Percentiles rank a stretch among this genome's conserved stretches.
Evolutionary conservation across 2,797 vertebrate genomes (phyloP).

Genomic region (Acanthurus lineatus): DNA sequence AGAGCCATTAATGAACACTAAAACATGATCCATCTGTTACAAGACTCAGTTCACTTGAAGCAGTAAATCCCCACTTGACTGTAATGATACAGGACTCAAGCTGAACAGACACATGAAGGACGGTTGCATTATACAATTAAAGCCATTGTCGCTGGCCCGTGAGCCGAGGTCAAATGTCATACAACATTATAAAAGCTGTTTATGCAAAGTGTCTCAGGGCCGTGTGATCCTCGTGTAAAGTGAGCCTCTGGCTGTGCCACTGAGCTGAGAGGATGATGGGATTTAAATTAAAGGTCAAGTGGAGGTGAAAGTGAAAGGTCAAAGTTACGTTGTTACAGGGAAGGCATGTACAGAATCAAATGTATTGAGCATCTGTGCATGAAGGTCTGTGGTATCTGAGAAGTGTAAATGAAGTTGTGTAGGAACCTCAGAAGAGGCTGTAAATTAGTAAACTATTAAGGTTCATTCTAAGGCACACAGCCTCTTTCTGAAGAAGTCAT

Average conservation of each 20-base stretch:
- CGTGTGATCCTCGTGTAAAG: conserved; percentile 3
- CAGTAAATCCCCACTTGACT: not conserved
- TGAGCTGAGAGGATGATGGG: conserved; percentile 15
- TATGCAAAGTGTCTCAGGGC: not conserved
- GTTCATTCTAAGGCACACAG: too few species aligned
- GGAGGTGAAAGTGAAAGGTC: conserved; percentile 14
- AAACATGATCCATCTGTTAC: not conserved
- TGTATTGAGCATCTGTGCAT: not conserved
- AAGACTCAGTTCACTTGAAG: not conserved
- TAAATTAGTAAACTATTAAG: not conserved
- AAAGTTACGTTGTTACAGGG: conserved; percentile 11
- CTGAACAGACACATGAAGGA: not conserved
- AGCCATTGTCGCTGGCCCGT: not conserved
- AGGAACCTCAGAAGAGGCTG: not conserved
- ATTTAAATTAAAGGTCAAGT: conserved; percentile 40
- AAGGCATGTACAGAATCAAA: conserved; percentile 20
- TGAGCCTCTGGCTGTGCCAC: conserved; percentile 10
- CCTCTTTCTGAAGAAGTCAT: too few species aligned
- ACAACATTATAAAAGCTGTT: not conserved
- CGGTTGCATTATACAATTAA: not conserved
- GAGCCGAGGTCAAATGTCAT: conserved; percentile 1
- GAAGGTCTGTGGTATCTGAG: not conserved
- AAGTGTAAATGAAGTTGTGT: not conserved
- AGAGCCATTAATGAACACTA: too few species aligned
- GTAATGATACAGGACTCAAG: not conserved